phyloP scores from a whole-genome alignment of 2,888 invertebrate genomes.

The Mechanitis mazaeus region DNA sequence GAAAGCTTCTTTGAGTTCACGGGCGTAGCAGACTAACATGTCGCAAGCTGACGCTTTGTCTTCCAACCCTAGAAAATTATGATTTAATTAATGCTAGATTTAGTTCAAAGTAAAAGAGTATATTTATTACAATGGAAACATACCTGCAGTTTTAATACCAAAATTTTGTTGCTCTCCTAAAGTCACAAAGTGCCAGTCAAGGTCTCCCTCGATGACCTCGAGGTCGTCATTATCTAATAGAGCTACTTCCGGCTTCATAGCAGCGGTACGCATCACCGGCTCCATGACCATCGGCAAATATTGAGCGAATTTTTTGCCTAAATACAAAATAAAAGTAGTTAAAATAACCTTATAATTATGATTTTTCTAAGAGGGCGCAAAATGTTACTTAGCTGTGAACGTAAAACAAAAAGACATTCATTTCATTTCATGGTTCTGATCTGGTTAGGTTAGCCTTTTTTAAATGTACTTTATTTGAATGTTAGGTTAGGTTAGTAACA shows the following conservation, averaged over 20 bases:
- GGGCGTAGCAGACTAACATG: conserved; percentile 96
- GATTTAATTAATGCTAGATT: too few relatives aligned
- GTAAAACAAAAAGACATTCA: too few relatives aligned
- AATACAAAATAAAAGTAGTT: conserved; percentile 9
- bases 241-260: conserved; percentile 95
- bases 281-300: conserved; percentile 97
- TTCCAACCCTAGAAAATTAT: conserved; percentile 80
- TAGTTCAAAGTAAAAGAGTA: too few relatives aligned
- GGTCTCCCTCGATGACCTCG: conserved; percentile 88
- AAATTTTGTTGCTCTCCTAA: conserved; percentile 96
- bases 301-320: conserved; percentile 89
- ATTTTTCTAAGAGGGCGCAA: too few relatives aligned
- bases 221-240: conserved; percentile 90
- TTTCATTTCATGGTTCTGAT: too few relatives aligned
- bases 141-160: conserved; percentile 92
- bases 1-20: conserved; percentile 91
- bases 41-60: conserved; percentile 98
- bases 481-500: neutral
- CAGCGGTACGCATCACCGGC: conserved; percentile 93
- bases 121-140: neutral
- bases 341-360: too few relatives aligned
- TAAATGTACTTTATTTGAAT: too few relatives aligned
- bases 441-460: too few relatives aligned
- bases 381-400: too few relatives aligned
- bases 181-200: conserved; percentile 96